Percentiles rank a stretch among this genome's conserved stretches.
Conservation (phyloP, 2,888 invertebrate genomes). For the Ophraella communa region DNA sequence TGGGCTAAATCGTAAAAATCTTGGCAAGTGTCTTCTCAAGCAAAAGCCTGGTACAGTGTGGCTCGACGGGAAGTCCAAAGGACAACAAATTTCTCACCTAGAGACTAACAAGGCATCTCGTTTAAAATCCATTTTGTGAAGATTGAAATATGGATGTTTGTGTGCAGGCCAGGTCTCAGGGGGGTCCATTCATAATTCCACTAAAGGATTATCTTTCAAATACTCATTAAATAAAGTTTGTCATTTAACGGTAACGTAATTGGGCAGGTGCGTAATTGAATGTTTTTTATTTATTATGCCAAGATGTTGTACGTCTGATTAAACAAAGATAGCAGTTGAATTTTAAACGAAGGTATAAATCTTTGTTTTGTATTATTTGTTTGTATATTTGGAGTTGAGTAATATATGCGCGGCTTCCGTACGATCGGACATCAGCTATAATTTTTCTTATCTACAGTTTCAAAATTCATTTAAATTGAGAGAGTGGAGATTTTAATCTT, state of each 20-base stretch:
- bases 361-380: neutral
- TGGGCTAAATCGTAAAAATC: slow-evolving; percentile 16
- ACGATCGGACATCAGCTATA: too few relatives aligned
- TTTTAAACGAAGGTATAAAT: neutral
- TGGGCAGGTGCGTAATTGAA: neutral
- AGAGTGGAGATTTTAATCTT: too few relatives aligned
- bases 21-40: slow-evolving; percentile 43
- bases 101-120: slow-evolving; percentile 59
- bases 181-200: slow-evolving; percentile 55
- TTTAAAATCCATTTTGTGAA: slow-evolving; percentile 57
- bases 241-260: neutral
- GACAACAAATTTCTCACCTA: slow-evolving; percentile 62
- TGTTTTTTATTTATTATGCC: neutral
- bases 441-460: too few relatives aligned
- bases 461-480: too few relatives aligned
- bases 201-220: slow-evolving; percentile 37
- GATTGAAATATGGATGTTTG: slow-evolving; percentile 59
- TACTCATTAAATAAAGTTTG: slow-evolving; percentile 34
- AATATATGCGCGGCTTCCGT: too few relatives aligned
- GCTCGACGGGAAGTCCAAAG: slow-evolving; percentile 55
- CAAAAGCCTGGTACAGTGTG: slow-evolving; percentile 50
- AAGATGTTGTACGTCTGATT: neutral
- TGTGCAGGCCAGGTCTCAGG: slow-evolving; percentile 52
- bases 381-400: too few relatives aligned
- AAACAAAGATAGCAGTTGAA: neutral